Evolutionary conservation across 2,113 vertebrate species (phyloP), one percentile per base, ranked within the genome.

Genomic region (Nycticorax nycticorax): DNA sequence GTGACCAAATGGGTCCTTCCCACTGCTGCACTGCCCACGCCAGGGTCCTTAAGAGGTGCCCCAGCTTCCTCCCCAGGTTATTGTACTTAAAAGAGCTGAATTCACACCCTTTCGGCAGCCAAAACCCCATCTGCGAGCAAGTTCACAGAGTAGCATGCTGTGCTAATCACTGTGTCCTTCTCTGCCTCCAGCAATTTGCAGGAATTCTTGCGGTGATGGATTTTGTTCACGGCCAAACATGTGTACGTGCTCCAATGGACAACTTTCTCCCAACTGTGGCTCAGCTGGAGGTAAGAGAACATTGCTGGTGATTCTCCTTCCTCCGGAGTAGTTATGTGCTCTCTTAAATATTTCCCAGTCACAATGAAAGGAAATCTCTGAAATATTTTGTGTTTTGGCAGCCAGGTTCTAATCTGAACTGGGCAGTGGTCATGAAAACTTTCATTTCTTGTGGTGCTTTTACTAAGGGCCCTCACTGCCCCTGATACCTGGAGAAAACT

Each of bases 141-240:
- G 50, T 33, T 79, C 43, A 19, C 41, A 30, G 16, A 5, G 22
- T 4, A 19, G 33, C 33, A 18, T 22, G 0, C 1, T 35, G 45
- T 5, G 39, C 62, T 92, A 3, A 84, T 19, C 9, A 0, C 57
- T 2, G 17, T 57, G 74, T 83, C 45, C 88, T 74, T 22, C 21
- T 60, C 56, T 93, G 32, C 88, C 50, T 57, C 4, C 97, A 99
- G 99, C 99, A 5, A 99, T 99, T 88, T 99, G 99, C 97, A 98
- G 99, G 96, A 99, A 99, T 96, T 98, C 99, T 8, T 99, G 99
- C 22, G 99, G 99, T 0, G 99, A 99, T 77, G 99, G 99, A 10
- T 99, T 99, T 97, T 99, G 99, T 48, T 99, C 99, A 14, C 98
- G 99, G 95, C 99, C 99, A 11, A 99, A 99, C 97, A 99, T 99